Base-by-base conservation (phyloP, 2,797 vertebrate genomes). In the Spheniscus humboldti region DNA sequence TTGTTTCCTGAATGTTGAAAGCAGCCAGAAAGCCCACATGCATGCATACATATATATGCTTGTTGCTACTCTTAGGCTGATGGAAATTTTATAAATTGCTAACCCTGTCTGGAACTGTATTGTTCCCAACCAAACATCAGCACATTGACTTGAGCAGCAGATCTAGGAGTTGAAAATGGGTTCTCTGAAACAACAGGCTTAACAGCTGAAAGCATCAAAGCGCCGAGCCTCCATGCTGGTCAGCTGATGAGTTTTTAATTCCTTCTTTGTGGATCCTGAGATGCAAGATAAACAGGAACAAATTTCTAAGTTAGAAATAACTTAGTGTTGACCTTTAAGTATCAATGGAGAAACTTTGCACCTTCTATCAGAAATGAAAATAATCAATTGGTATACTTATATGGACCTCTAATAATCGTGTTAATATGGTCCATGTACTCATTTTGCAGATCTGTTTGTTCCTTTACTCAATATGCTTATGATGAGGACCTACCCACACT, bases 241-340 rank as follows among this genome's bases (percentile, higher is more conserved):
- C 94, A 96, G 59, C n/a, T 97, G 93, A 97, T 96, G 95, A 92
- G 93, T 68, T 97, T 97, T 97, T 96, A 95, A 96, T 97, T 97
- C 96, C 92, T 97, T 97, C 92, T 85, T 83, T 66, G 23, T 93
- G 71, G 52, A 16, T 94, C 72, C 88, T 93, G 86, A 92, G 52
- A 95, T 87, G 25, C 74, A 96, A 95, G 13, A 55, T 50, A 95
- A 92, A 50, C 74, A 88, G 59, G 53, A 63, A 57, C 39, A 92
- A 91, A 87, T 9, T 62, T 9, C 2, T 80, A 41, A 45, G 43
- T 67, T 45, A 23, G 33, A 41, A 41, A 41, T 41, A 41, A 41
- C 41, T 41, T 88, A 87, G 52, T 75, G 45, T 86, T 94, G 87
- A 88, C 69, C 93, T 92, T 75, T 94, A 91, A 90, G 64, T 85